Conservation (phyloP, 2,797 vertebrate genomes). For the Danio albolineatus region DNA sequence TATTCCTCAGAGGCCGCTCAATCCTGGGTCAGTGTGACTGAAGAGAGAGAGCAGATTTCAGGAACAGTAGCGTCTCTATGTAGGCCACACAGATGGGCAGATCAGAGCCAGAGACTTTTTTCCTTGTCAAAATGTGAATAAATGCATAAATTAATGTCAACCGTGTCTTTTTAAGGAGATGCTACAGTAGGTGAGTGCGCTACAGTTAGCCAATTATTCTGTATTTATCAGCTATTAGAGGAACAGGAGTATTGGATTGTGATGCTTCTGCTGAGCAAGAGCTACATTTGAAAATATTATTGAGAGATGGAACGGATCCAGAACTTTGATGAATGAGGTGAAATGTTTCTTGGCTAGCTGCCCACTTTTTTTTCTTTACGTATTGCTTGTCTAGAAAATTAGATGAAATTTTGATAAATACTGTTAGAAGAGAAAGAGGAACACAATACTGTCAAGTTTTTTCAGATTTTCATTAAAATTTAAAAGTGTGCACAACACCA, state of each 20-base stretch:
- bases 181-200: background rate
- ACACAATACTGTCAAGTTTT: too few relatives aligned
- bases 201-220: background rate
- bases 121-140: background rate
- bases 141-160: constrained; percentile 17
- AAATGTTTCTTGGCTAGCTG: constrained; percentile 6
- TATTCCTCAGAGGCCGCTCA: constrained; percentile 40
- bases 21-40: constrained; percentile 54
- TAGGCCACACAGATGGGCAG: constrained; percentile 22
- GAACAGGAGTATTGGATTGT: background rate
- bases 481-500: too few relatives aligned
- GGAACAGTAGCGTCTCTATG: constrained; percentile 32
- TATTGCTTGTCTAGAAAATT: too few relatives aligned
- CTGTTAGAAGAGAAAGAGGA: too few relatives aligned
- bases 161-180: background rate
- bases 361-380: too few relatives aligned
- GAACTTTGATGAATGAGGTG: constrained; percentile 30
- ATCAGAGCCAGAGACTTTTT: background rate
- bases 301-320: constrained; percentile 8
- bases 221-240: background rate
- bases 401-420: too few relatives aligned
- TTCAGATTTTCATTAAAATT: too few relatives aligned
- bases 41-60: constrained; percentile 32
- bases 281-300: background rate
- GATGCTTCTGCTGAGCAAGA: background rate